Conservation (phyloP, 2,797 vertebrate species). For the Ceryle rudis region DNA sequence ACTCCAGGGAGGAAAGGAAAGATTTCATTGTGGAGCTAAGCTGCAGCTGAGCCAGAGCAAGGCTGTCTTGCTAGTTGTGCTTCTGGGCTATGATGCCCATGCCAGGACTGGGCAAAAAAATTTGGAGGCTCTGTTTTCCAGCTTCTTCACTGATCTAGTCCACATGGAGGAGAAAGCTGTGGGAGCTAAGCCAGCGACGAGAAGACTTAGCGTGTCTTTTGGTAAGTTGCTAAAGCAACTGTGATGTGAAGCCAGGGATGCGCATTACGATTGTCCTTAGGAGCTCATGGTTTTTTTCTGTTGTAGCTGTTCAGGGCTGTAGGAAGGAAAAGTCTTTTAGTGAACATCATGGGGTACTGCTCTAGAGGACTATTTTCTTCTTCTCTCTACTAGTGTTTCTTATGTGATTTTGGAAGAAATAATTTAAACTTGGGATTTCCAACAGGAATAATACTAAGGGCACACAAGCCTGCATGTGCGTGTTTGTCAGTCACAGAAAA, state of each 20-base stretch:
- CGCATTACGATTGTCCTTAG: background rate
- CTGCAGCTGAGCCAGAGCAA: background rate
- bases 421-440: background rate
- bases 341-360: background rate
- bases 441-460: background rate
- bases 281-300: background rate
- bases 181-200: background rate
- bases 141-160: background rate
- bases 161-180: background rate
- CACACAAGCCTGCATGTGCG: background rate
- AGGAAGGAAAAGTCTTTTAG: background rate
- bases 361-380: background rate
- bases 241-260: constrained; percentile 1
- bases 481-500: background rate
- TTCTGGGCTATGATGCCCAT: background rate
- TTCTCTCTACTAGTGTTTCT: rapidly evolving
- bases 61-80: background rate
- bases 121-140: background rate
- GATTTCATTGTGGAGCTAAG: rapidly evolving
- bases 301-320: background rate
- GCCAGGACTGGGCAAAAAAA: background rate
- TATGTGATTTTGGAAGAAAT: background rate
- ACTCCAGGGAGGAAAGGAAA: background rate
- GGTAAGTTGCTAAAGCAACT: background rate
- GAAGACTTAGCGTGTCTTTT: background rate